A percentile compares a stretch with the other conserved stretches of the same genome.
These are phyloP conservation scores for Macrochelys suwanniensis DNA, from an alignment of 2,797 vertebrate species.

Conservation along the genomic window DNA sequence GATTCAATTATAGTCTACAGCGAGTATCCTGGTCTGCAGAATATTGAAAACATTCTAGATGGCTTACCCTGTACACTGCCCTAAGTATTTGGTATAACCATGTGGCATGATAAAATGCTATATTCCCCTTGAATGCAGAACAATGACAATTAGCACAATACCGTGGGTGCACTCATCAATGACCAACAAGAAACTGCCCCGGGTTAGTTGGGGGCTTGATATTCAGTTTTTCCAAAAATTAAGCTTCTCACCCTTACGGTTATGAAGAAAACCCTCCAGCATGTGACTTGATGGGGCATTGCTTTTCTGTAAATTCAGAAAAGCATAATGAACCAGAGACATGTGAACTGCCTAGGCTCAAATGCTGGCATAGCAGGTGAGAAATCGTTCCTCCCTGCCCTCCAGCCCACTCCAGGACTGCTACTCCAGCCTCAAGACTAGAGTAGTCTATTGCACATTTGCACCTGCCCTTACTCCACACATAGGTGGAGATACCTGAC, in stretches of 20 bases:
- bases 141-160: neutral
- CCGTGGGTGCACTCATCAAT: neutral
- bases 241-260: neutral
- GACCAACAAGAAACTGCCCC: rapidly evolving
- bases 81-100: neutral
- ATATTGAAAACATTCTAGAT: neutral
- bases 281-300: neutral
- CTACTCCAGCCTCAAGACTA: conserved; percentile 10
- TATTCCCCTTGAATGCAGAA: neutral
- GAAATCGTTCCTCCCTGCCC: conserved; percentile 20
- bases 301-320: neutral
- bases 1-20: neutral
- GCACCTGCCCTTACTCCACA: conserved; percentile 46
- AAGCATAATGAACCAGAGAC: neutral
- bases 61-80: neutral
- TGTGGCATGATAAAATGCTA: neutral
- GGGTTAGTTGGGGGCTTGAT: neutral
- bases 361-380: neutral
- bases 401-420: conserved; percentile 39
- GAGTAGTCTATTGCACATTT: conserved; percentile 31
- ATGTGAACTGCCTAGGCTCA: neutral
- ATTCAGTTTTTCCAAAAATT: conserved; percentile 4
- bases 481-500: conserved; percentile 59
- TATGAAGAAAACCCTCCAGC: neutral
- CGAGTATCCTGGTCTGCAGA: neutral